Evolutionary conservation across 2,113 vertebrate genomes (phyloP).

Genomic region (Phocoena sinus): DNA sequence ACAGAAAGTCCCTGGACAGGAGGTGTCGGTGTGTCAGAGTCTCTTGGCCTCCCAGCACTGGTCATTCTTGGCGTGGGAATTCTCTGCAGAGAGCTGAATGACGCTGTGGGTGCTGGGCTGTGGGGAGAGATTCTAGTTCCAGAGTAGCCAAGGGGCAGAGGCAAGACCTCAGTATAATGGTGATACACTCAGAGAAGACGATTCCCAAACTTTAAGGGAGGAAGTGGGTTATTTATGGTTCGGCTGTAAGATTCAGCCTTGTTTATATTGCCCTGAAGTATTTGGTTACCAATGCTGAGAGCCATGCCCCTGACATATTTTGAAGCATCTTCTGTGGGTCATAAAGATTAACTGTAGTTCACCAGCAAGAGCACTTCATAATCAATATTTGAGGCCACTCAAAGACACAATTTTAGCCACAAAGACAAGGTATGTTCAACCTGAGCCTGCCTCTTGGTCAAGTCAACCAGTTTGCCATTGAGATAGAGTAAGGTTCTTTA

Average conservation of each 20-base stretch:
- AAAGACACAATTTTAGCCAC: background rate
- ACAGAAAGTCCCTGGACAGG: background rate
- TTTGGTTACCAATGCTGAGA: background rate
- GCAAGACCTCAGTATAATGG: background rate
- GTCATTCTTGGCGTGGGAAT: background rate
- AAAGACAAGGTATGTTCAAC: background rate
- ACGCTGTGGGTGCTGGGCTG: background rate
- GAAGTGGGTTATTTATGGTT: background rate
- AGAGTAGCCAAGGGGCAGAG: background rate
- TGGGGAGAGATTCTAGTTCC: background rate
- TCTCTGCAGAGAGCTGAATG: background rate
- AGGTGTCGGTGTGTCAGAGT: background rate
- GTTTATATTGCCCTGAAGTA: background rate
- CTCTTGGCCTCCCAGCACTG: background rate
- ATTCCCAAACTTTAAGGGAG: background rate
- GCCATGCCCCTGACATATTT: background rate
- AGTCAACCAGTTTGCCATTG: background rate
- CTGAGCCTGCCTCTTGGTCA: background rate
- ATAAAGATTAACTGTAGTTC: background rate
- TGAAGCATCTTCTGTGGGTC: background rate
- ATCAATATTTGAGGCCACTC: background rate
- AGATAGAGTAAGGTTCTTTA: background rate
- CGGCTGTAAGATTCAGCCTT: too few species aligned
- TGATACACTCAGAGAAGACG: background rate
- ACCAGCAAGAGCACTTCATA: background rate